Evolutionary conservation across 1,140 invertebrate species (phyloP).

Genomic region (Drosophila rhopaloa): DNA sequence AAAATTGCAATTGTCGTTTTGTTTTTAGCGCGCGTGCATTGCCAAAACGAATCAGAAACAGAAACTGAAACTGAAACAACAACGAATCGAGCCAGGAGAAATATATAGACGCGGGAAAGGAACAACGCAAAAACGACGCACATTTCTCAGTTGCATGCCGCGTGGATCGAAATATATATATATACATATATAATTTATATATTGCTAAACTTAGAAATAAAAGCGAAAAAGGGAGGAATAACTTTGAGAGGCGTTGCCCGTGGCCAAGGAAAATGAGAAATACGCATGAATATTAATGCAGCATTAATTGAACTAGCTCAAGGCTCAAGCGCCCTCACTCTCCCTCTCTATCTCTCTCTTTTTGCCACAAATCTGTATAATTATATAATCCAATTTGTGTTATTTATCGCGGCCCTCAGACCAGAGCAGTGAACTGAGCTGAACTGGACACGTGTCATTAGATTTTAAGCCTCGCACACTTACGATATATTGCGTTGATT

Average conservation of each 20-base stretch:
- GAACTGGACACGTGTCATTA: conserved; percentile 38
- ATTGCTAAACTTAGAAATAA: conserved; percentile 32
- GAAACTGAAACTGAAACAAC: conserved; percentile 11
- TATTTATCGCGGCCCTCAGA: conserved; percentile 1
- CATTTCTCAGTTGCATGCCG: conserved; percentile 68
- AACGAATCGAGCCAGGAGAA: conserved; percentile 19
- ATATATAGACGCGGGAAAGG: conserved; percentile 11
- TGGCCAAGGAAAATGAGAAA: conserved; percentile 28
- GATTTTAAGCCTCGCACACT: conserved; percentile 26
- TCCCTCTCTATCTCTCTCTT: not conserved
- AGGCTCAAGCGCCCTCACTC: conserved; percentile 44
- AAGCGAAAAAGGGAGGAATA: conserved; percentile 49
- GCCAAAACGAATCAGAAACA: conserved; percentile 67
- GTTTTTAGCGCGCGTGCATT: conserved; percentile 64
- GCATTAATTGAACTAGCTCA: conserved; percentile 62
- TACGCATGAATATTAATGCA: conserved; percentile 39
- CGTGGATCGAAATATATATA: conserved; percentile 57
- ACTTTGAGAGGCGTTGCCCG: conserved; percentile 63
- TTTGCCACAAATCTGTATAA: conserved; percentile 11
- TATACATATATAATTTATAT: conserved; percentile 45
- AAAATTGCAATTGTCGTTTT: conserved; percentile 58
- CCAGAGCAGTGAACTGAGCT: conserved; percentile 8
- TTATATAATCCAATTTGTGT: conserved; percentile 26
- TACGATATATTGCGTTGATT: conserved; percentile 57
- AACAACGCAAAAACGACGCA: conserved; percentile 48